Percentiles rank a stretch among this genome's conserved stretches.
These are phyloP conservation scores for Oconnorella tubifera DNA, from an alignment of 2,888 invertebrate species.

Conservation along the genomic window DNA sequence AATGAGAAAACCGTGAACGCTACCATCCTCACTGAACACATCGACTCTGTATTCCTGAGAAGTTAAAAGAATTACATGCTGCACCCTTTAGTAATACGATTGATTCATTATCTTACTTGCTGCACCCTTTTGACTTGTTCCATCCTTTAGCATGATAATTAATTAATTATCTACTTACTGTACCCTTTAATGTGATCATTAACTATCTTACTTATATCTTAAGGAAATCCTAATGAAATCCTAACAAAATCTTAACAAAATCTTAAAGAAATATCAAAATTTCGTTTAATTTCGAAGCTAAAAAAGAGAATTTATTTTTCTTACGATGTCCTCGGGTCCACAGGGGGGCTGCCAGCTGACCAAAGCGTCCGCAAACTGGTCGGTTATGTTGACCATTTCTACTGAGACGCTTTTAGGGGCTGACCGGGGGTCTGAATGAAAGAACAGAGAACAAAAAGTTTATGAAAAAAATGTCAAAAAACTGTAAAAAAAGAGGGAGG, in stretches of 20 bases:
- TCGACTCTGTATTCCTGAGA: neutral
- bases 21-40: neutral
- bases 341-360: slow-evolving; percentile 14
- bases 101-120: too few species aligned
- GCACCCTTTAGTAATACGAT: too few species aligned
- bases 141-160: too few species aligned
- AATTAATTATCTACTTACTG: too few species aligned
- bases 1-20: neutral
- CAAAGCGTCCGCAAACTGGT: neutral
- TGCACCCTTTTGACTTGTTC: too few species aligned
- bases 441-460: too few species aligned
- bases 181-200: too few species aligned
- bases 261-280: neutral
- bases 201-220: neutral
- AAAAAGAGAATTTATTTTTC: neutral
- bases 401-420: neutral
- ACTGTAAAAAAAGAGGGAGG: too few species aligned
- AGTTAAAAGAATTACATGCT: too few species aligned
- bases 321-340: slow-evolving; percentile 2
- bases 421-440: too few species aligned
- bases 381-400: neutral
- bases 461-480: too few species aligned
- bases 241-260: neutral
- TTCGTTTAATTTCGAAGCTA: neutral
- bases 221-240: neutral